phyloP scores from a whole-genome alignment of 2,888 invertebrate species.

The Melanostoma scalare region DNA sequence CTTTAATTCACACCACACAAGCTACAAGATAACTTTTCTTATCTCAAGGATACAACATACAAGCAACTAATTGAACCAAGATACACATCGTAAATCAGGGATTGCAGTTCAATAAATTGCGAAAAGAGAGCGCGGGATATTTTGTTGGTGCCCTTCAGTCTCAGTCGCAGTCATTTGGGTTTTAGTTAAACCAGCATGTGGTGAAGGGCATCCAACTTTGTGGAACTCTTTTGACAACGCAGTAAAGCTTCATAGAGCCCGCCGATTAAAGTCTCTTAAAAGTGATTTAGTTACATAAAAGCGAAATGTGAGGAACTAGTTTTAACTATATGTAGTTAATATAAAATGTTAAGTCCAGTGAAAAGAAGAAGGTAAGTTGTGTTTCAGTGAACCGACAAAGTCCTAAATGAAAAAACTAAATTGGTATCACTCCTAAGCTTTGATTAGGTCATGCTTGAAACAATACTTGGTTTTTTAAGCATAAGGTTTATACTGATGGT shows the following conservation, averaged over 20 bases:
- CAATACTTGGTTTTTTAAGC: no score
- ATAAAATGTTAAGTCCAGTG: no score
- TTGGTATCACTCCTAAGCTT: no score
- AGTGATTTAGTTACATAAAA: no score
- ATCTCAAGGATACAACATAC: conserved; percentile 60
- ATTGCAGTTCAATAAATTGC: conserved; percentile 37
- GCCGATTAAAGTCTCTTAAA: not conserved
- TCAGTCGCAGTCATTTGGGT: not conserved
- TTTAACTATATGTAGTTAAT: no score
- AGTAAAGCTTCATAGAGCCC: conserved; percentile 45
- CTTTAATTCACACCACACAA: conserved; percentile 30
- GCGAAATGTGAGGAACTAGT: no score
- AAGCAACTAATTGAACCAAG: conserved; percentile 60
- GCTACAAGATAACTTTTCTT: conserved; percentile 21
- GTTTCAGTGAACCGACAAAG: no score
- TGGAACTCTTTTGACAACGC: conserved; percentile 37
- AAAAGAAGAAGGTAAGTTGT: no score
- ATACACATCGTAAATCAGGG: conserved; percentile 59
- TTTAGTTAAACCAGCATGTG: conserved; percentile 34
- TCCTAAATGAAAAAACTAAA: no score
- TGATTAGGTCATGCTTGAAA: no score
- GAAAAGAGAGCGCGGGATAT: conserved; percentile 13
- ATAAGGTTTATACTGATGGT: no score
- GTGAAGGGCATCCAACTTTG: conserved; percentile 59
- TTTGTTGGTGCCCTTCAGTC: conserved; percentile 45